These are phyloP conservation scores for Archivesica marissinica DNA, from an alignment of 1,140 invertebrate species.

Conservation along the genomic window DNA sequence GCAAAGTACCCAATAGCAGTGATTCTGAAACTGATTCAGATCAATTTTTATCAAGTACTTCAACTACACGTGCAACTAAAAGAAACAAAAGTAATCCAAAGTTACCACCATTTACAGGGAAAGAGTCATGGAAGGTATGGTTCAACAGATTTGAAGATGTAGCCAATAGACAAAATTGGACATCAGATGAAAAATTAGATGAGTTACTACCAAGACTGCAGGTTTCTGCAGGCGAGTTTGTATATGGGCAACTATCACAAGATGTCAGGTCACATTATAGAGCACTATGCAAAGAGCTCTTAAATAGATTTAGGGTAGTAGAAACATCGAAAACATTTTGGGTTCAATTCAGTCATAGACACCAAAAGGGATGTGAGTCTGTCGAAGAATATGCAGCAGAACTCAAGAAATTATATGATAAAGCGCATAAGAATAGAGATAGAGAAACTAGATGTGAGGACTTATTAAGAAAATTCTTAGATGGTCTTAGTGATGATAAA, in stretches of 20 bases:
- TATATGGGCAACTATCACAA: neutral
- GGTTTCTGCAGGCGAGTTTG: neutral
- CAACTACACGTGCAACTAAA: no score
- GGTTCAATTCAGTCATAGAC: neutral
- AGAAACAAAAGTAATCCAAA: no score
- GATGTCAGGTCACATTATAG: neutral
- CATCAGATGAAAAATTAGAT: slow-evolving; percentile 11
- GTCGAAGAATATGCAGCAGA: neutral
- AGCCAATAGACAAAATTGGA: neutral
- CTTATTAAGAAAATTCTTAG: neutral
- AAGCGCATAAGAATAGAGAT: neutral
- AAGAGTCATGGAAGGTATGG: slow-evolving; percentile 28
- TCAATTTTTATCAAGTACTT: no score
- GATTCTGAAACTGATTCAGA: no score
- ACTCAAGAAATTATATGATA: neutral
- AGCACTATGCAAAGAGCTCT: neutral
- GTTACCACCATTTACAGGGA: neutral
- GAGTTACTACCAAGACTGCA: neutral
- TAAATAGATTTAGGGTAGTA: neutral
- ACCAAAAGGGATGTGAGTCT: neutral
- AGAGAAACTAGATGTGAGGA: neutral
- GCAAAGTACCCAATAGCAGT: no score
- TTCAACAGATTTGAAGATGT: slow-evolving; percentile 26
- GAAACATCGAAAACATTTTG: neutral
- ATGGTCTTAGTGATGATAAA: neutral